Base-by-base conservation (phyloP, 1,140 invertebrate species). In the Scylla paramamosain region DNA sequence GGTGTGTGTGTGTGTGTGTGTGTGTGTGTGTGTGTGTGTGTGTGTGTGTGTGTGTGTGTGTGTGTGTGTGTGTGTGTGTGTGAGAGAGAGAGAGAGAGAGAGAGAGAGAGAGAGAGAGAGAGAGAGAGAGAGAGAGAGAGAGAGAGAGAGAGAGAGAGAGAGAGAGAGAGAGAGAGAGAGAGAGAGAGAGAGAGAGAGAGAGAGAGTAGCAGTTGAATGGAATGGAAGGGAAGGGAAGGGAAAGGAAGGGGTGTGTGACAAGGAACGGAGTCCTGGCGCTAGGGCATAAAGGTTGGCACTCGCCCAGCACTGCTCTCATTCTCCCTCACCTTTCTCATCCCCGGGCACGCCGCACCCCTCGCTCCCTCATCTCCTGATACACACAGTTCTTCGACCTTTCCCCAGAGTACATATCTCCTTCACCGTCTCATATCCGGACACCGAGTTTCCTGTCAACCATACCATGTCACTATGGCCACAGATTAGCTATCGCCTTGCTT, bases 1-100 rank as follows among this genome's bases (percentile, higher is more conserved):
- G 28, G 48, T 67, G 90, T 48, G 90, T 91, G 90, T 91, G 90
- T 48, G 90, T 91, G 90, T 67, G 90, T 91, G 90, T 91, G 48
- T 48, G 90, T 91, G 46, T 91, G 39, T 46, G 39, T 48, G 86
- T 88, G 86, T 88, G 86, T 88, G 86, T 88, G 86, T 88, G 86
- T 88, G 31, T 88, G 86, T 32, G 86, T 88, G 86, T 88, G 86
- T 88, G 86, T 88, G 86, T 32, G 86, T 88, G 86, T 88, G 86
- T 32, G 86, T 88, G 86, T 88, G 86, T 32, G 86, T 88, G 86
- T 77, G 67, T n/a, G 67, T 77, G 67, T 77, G 67, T 77, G 67
- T 77, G 67, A 16, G 59, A 10, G 59, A 10, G 59, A 10, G 59
- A 10, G 59, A 10, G 59, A 10, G 59, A n/a, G n/a, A n/a, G n/a